Conservation (phyloP, 2,888 invertebrate genomes). For the Xestia rhomboidea region DNA sequence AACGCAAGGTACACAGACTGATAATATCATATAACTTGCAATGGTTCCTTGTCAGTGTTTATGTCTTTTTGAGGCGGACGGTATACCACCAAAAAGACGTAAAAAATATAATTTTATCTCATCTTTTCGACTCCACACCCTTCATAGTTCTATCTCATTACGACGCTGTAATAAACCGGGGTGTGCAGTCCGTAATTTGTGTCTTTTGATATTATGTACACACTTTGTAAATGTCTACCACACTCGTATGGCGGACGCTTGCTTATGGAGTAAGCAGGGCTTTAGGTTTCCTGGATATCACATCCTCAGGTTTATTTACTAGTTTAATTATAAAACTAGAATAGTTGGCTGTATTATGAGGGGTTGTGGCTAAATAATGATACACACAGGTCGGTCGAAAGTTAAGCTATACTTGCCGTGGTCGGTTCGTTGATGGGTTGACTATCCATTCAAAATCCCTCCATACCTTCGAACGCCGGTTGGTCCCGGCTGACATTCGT, state of each 20-base stretch:
- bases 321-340: slow-evolving; percentile 27
- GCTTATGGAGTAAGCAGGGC: slow-evolving; percentile 27
- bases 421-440: background rate
- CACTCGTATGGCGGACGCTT: slow-evolving; percentile 32
- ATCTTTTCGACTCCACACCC: slow-evolving; percentile 36
- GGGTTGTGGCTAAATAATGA: background rate
- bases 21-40: no score
- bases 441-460: background rate
- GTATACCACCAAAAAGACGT: no score
- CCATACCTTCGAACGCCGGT: background rate
- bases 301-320: background rate
- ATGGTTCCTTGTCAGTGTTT: no score
- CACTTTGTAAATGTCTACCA: slow-evolving; percentile 53
- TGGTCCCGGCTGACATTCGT: background rate
- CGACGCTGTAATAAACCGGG: slow-evolving; percentile 64
- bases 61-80: no score
- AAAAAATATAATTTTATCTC: no score
- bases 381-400: background rate
- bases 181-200: slow-evolving; percentile 68
- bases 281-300: slow-evolving; percentile 10
- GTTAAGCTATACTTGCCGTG: background rate
- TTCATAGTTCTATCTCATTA: slow-evolving; percentile 62
- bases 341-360: background rate
- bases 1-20: no score
- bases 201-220: slow-evolving; percentile 68